phyloP scores from a whole-genome alignment of 1,140 invertebrate species.

The Vanessa tameamea region DNA sequence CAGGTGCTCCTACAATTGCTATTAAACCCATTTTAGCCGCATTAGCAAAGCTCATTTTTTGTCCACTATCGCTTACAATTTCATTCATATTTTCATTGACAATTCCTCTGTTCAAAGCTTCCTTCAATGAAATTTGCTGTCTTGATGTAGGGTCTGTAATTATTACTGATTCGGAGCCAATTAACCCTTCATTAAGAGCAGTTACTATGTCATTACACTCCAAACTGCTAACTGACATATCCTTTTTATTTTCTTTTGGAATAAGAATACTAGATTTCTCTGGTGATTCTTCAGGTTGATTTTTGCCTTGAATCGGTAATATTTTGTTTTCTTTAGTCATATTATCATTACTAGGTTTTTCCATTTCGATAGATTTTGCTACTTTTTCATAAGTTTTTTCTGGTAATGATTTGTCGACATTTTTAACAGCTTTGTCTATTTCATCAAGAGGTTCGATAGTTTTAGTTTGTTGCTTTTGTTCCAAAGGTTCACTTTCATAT shows the following conservation, averaged over 20 bases:
- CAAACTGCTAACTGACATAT: conserved; percentile 45
- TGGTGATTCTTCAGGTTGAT: background rate
- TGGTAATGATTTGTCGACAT: conserved; percentile 22
- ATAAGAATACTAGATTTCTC: background rate
- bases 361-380: background rate
- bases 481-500: conserved; percentile 12
- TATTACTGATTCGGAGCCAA: conserved; percentile 85
- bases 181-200: conserved; percentile 85
- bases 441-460: conserved; percentile 40
- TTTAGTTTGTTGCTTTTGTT: conserved; percentile 7
- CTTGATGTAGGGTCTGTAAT: conserved; percentile 88
- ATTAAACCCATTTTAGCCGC: conserved; percentile 88
- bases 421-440: conserved; percentile 38
- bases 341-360: background rate
- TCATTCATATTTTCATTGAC: conserved; percentile 87
- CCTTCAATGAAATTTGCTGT: conserved; percentile 85
- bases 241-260: background rate
- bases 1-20: conserved; percentile 85
- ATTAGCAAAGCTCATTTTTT: conserved; percentile 86
- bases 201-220: conserved; percentile 83
- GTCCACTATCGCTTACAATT: conserved; percentile 84
- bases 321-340: background rate
- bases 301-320: background rate
- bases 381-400: conserved; percentile 24
- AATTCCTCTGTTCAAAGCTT: conserved; percentile 89